Evolutionary conservation across 2,888 invertebrate species (phyloP).

Genomic region (Temnothorax rugatulus): DNA sequence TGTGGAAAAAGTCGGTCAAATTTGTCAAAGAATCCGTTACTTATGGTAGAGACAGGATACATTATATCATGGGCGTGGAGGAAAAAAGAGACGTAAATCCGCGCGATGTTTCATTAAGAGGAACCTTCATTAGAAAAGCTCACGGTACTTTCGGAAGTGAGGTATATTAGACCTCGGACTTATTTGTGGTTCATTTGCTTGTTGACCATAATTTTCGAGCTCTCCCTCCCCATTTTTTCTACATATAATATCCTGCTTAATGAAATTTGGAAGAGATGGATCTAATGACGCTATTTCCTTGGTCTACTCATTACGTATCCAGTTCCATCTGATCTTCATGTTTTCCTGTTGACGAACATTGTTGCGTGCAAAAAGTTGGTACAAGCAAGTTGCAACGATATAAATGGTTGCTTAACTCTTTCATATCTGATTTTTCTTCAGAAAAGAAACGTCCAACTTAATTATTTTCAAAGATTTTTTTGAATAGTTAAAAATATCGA

Average conservation of each 20-base stretch:
- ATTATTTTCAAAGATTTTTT: neutral
- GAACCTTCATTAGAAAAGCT: conserved; percentile 36
- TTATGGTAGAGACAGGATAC: neutral
- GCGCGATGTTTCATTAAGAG: conserved; percentile 44
- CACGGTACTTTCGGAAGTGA: conserved; percentile 1
- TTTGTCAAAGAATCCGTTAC: neutral
- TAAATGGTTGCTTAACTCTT: neutral
- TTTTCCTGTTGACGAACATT: neutral
- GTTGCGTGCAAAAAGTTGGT: neutral
- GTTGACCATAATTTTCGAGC: conserved; percentile 15
- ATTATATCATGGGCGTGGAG: neutral
- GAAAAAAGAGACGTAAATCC: conserved; percentile 27
- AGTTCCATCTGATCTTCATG: neutral
- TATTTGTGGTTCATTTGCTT: conserved; percentile 37
- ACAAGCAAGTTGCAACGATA: conserved; percentile 1
- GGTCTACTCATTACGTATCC: neutral
- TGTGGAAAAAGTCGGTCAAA: neutral
- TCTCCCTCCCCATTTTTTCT: neutral
- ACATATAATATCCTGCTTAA: conserved; percentile 18
- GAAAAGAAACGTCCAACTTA: neutral
- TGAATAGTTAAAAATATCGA: neutral
- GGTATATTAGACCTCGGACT: conserved; percentile 37
- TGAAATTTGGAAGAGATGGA: conserved; percentile 21
- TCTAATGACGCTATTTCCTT: neutral
- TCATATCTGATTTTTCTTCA: neutral